phyloP scores from a whole-genome alignment of 1,140 invertebrate species.

The Trichogramma pretiosum region DNA sequence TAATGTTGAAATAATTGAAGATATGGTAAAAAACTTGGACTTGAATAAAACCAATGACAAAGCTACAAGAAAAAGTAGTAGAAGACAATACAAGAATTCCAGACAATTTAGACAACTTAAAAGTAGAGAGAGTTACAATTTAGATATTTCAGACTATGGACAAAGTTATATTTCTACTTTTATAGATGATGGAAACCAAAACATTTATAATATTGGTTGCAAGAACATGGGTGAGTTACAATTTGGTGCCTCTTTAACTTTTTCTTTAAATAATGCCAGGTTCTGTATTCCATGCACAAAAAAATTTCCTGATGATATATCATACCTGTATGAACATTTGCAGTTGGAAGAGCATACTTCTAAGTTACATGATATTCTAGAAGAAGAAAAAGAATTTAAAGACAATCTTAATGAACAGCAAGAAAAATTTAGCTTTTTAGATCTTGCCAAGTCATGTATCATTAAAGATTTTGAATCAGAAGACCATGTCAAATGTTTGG shows the following conservation, averaged over 20 bases:
- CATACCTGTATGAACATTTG: conserved; percentile 15
- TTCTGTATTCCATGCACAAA: conserved; percentile 16
- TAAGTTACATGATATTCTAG: conserved; percentile 9
- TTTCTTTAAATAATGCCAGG: not conserved
- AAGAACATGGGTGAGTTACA: no score
- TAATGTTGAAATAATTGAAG: no score
- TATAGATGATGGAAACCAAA: conserved; percentile 1
- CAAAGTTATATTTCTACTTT: conserved; percentile 3
- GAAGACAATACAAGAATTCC: conserved; percentile 1
- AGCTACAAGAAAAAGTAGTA: not conserved
- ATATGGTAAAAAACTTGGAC: no score
- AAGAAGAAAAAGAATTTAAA: not conserved
- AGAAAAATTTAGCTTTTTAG: conserved; percentile 17
- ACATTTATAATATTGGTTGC: conserved; percentile 10
- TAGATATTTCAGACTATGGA: not conserved
- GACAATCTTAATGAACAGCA: no score
- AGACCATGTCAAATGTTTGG: conserved; percentile 4
- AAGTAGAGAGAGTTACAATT: no score
- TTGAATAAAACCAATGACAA: no score
- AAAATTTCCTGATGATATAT: conserved; percentile 1
- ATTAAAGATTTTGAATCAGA: conserved; percentile 2
- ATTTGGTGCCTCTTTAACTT: not conserved
- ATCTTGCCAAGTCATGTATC: conserved; percentile 16
- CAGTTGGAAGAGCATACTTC: conserved; percentile 6
- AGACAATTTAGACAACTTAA: no score